phyloP scores from a whole-genome alignment of 2,113 vertebrate genomes.

The Heterotis niloticus region DNA sequence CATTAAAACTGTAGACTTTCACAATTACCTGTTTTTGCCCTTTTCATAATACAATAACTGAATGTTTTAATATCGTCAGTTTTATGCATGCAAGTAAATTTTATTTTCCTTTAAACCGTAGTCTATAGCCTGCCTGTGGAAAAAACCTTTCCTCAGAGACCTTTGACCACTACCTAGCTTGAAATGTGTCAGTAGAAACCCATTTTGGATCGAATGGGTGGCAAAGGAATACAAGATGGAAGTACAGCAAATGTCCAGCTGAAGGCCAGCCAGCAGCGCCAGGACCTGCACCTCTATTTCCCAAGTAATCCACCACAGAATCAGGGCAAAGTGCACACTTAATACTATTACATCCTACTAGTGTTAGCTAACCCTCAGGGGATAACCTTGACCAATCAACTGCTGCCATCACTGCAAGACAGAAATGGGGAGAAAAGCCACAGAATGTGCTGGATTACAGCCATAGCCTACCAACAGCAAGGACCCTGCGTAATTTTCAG shows the following conservation, averaged over 20 bases:
- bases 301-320: background rate
- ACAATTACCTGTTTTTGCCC: too few relatives aligned
- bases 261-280: background rate
- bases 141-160: background rate
- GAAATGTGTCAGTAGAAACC: background rate
- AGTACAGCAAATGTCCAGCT: background rate
- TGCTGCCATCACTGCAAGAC: slow-evolving; percentile 20
- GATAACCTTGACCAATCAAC: slow-evolving; percentile 25
- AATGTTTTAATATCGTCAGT: too few relatives aligned
- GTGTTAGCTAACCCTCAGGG: slow-evolving; percentile 6
- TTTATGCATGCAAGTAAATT: too few relatives aligned
- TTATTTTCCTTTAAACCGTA: too few relatives aligned
- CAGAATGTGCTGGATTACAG: slow-evolving; percentile 1
- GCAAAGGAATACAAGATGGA: background rate
- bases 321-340: background rate
- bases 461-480: background rate
- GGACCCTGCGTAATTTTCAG: background rate
- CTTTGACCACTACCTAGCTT: background rate
- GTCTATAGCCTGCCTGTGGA: too few relatives aligned
- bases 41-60: too few relatives aligned
- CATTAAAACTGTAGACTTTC: too few relatives aligned
- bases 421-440: background rate
- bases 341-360: background rate
- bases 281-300: background rate
- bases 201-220: background rate